A percentile compares a stretch with the other conserved stretches of the same genome.
These are phyloP conservation scores for Lytechinus variegatus DNA, from an alignment of 35 echinoderm and acorn worm genomes.

Conservation along the genomic window DNA sequence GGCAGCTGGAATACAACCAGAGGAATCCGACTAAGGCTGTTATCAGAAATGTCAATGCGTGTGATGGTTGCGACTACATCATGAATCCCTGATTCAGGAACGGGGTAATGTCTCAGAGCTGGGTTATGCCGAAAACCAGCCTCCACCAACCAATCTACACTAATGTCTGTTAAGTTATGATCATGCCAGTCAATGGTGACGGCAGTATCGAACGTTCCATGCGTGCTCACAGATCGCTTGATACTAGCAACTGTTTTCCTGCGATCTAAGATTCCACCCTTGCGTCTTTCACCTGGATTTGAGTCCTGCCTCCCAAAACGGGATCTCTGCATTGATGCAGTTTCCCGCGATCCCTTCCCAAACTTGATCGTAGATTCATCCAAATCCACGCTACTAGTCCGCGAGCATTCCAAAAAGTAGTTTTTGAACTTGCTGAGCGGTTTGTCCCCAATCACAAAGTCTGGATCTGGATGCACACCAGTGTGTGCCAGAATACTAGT, in stretches of 20 bases:
- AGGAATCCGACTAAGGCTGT: conserved; percentile 74
- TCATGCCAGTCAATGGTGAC: conserved; percentile 97
- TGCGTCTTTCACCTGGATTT: conserved; percentile 14
- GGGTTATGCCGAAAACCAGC: conserved; percentile 81
- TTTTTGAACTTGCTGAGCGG: conserved; percentile 71
- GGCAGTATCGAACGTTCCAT: conserved; percentile 80
- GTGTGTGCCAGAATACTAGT: conserved; percentile 79
- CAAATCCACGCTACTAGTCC: background rate
- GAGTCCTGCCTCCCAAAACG: conserved; percentile 39
- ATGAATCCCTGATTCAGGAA: conserved; percentile 63
- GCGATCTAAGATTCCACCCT: conserved; percentile 54
- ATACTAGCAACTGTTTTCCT: conserved; percentile 77
- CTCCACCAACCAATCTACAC: conserved; percentile 86
- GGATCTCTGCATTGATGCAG: background rate
- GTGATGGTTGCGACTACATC: conserved; percentile 70
- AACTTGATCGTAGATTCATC: conserved; percentile 5
- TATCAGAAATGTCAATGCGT: conserved; percentile 91
- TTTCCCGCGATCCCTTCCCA: conserved; percentile 13
- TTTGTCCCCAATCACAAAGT: conserved; percentile 67
- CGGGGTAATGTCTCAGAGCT: conserved; percentile 67
- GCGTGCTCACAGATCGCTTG: conserved; percentile 67
- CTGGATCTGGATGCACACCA: conserved; percentile 88
- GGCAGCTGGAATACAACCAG: conserved; percentile 86
- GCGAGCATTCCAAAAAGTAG: conserved; percentile 41
- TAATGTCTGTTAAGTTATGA: conserved; percentile 82